Conservation (phyloP, 2,888 invertebrate species). For the Drosophila lacicola region DNA sequence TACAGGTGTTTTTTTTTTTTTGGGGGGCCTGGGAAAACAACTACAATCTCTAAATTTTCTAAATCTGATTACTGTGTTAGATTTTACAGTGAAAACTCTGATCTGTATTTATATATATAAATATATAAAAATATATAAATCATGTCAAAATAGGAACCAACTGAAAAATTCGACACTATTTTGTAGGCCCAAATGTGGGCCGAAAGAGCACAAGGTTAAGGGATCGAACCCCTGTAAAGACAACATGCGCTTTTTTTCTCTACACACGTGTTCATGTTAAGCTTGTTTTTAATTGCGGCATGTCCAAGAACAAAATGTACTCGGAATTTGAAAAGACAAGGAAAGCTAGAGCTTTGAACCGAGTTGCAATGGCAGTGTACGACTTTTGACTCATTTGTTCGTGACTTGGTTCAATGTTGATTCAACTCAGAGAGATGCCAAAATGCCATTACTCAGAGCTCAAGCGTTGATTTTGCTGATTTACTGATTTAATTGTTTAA, state of each 20-base stretch:
- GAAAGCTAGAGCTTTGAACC: no score
- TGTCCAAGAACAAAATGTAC: no score
- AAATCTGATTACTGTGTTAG: neutral
- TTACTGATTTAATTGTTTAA: slow-evolving; percentile 73
- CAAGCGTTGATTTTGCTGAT: slow-evolving; percentile 34
- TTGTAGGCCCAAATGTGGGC: no score
- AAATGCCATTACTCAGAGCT: slow-evolving; percentile 51
- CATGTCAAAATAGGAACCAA: no score
- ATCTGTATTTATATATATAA: neutral
- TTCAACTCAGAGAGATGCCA: slow-evolving; percentile 19
- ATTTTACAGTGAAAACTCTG: neutral
- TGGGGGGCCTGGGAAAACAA: neutral
- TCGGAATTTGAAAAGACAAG: no score
- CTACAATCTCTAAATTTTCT: neutral
- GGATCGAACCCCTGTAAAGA: no score
- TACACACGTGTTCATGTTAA: no score
- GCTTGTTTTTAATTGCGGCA: no score
- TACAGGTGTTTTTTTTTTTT: neutral
- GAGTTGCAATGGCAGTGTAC: neutral
- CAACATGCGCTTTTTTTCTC: no score
- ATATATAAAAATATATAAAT: no score
- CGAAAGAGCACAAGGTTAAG: no score
- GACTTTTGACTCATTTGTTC: slow-evolving; percentile 46
- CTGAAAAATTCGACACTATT: no score
- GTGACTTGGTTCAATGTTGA: slow-evolving; percentile 42